Base-by-base conservation (phyloP, 2,797 vertebrate species). In the Rhinella marina region DNA sequence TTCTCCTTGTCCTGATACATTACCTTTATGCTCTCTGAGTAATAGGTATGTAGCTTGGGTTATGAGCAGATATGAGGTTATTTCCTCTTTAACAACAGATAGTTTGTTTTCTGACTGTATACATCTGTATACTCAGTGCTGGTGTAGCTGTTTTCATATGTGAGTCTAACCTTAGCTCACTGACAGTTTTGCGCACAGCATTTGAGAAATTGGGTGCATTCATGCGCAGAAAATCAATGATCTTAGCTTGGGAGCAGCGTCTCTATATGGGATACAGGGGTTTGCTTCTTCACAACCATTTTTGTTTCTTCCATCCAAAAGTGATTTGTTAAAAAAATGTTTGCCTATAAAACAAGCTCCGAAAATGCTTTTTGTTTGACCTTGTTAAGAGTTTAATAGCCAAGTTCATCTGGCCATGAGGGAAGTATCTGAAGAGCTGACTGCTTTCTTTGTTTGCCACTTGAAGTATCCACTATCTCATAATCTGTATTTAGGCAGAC, bases 271-370 rank as follows among this genome's bases (percentile, higher is more conserved):
- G 68, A 61, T 72, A 70, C 50, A 68, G 14, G n/a, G 41, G 32
- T 70, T 75, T 48, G 48, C 13, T 61, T 10, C 32, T 50, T 73
- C 9, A 41, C 78, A 72, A 23, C 19, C 23, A 16, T 59, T 64
- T 80, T 68, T 73, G 7, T n/a, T 25, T 82, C 48, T 54, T 25
- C 68, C 25, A 73, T 41, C 41, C 41, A 41, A 41, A 59, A 61
- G 68, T 84, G 70, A 86, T 79, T 41, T 79, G 59, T 70, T 73
- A 80, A 70, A 78, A 79, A 85, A 80, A 25, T 54, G 27, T 81
- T 59, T 81, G 66, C 12, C 64, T 79, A 81, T 86, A 86, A 86
- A 86, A 81, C 85, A 81, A 81, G 85, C 78, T 86, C 29, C 13
- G 56, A 81, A 57, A 79, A 73, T 86, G 85, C 73, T 73, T 14